These are phyloP conservation scores for Mustelus asterias DNA, from an alignment of 2,113 vertebrate species.

Conservation along the genomic window DNA sequence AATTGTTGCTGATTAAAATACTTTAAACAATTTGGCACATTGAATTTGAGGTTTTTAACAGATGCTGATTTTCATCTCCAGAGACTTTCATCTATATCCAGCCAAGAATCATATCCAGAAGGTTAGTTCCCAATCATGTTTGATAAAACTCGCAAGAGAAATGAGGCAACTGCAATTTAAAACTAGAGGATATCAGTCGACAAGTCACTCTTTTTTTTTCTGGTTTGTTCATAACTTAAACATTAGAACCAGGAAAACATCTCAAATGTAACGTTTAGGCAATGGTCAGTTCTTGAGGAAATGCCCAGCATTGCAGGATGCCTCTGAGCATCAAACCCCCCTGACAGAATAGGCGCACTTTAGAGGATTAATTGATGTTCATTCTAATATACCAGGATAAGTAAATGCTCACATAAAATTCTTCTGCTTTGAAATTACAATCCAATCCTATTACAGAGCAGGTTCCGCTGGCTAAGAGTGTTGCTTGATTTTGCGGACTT, in stretches of 20 bases:
- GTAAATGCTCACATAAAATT: not conserved
- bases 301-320: not conserved
- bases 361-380: constrained; percentile 11
- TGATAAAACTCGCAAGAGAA: constrained; percentile 26
- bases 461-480: not conserved
- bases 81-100: not conserved
- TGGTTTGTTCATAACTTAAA: not conserved
- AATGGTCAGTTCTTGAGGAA: not conserved
- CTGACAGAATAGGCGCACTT: not conserved
- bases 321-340: not conserved
- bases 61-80: constrained; percentile 12
- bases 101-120: constrained; percentile 33
- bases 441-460: not conserved
- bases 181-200: not conserved
- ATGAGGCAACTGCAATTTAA: constrained; percentile 3
- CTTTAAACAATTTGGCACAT: not conserved
- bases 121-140: constrained; percentile 23
- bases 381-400: constrained; percentile 7
- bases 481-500: not conserved
- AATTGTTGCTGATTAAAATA: constrained; percentile 21
- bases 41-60: not conserved
- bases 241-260: not conserved
- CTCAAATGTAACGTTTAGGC: not conserved
- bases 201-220: not conserved
- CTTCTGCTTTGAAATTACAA: not conserved